A percentile compares a stretch with the other conserved stretches of the same genome.
phyloP scores from a whole-genome alignment of 1,140 invertebrate genomes.

The Leptinotarsa lineolata region DNA sequence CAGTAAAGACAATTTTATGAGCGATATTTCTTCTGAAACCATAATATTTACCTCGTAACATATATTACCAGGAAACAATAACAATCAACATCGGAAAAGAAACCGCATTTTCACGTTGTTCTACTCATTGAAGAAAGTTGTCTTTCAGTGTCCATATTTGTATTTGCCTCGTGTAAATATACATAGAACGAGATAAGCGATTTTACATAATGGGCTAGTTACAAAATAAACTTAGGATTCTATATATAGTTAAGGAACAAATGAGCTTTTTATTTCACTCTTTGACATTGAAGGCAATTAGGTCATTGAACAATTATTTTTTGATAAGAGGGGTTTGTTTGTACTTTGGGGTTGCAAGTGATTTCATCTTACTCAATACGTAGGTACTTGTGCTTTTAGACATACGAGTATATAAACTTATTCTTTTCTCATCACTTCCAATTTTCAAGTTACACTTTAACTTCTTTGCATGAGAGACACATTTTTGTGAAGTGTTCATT shows the following conservation, averaged over 20 bases:
- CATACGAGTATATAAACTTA: no score
- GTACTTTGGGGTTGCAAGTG: no score
- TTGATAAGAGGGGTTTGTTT: no score
- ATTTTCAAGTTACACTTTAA: no score
- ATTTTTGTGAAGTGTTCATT: no score
- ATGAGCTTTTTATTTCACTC: background rate
- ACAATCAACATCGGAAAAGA: conserved; percentile 8
- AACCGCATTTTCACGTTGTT: background rate
- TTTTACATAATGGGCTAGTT: background rate
- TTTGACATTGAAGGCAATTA: no score
- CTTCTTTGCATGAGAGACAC: no score
- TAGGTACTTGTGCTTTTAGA: no score
- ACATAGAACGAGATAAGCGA: background rate
- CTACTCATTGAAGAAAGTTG: background rate
- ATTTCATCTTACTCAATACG: no score
- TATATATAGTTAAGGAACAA: background rate
- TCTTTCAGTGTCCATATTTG: background rate
- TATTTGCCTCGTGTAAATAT: background rate
- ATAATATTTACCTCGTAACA: background rate
- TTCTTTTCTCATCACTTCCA: no score
- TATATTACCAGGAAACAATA: background rate
- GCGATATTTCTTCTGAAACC: background rate
- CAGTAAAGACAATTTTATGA: conserved; percentile 1
- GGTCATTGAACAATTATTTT: no score
- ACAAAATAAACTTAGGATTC: no score